Conservation (phyloP, 2,888 invertebrate species). For the Zeuzera pyrina region DNA sequence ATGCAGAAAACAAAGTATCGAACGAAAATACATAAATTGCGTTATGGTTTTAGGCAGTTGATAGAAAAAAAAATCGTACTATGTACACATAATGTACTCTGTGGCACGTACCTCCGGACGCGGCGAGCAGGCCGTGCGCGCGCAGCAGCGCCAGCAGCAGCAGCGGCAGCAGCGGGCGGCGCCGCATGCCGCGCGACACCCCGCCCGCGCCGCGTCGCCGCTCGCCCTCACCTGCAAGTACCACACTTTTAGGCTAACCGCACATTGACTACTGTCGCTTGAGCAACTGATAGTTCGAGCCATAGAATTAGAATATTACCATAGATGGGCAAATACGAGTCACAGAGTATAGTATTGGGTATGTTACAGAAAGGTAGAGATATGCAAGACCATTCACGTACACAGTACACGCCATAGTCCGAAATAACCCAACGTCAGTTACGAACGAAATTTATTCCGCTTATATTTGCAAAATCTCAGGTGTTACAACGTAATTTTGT, state of each 20-base stretch:
- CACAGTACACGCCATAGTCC: too few relatives aligned
- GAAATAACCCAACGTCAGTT: too few relatives aligned
- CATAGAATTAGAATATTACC: not conserved
- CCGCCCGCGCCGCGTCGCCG: conserved; percentile 52
- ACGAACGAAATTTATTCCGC: too few relatives aligned
- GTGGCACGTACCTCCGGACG: conserved; percentile 52
- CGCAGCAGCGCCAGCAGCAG: conserved; percentile 66
- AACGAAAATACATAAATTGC: too few relatives aligned
- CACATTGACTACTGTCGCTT: not conserved
- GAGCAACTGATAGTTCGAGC: not conserved
- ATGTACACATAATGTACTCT: not conserved
- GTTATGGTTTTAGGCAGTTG: too few relatives aligned
- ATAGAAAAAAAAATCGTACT: too few relatives aligned
- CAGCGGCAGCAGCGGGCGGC: conserved; percentile 67
- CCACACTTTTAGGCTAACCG: not conserved
- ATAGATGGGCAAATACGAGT: not conserved
- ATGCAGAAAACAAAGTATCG: too few relatives aligned
- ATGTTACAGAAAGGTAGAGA: not conserved
- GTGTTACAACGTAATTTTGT: too few relatives aligned
- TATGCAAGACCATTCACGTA: too few relatives aligned
- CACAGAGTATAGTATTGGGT: not conserved
- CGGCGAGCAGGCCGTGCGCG: conserved; percentile 69
- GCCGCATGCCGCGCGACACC: conserved; percentile 68
- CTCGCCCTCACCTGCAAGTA: conserved; percentile 53
- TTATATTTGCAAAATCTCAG: too few relatives aligned